Base-by-base conservation (phyloP, 2,888 invertebrate genomes). In the Tetramorium bicarinatum region DNA sequence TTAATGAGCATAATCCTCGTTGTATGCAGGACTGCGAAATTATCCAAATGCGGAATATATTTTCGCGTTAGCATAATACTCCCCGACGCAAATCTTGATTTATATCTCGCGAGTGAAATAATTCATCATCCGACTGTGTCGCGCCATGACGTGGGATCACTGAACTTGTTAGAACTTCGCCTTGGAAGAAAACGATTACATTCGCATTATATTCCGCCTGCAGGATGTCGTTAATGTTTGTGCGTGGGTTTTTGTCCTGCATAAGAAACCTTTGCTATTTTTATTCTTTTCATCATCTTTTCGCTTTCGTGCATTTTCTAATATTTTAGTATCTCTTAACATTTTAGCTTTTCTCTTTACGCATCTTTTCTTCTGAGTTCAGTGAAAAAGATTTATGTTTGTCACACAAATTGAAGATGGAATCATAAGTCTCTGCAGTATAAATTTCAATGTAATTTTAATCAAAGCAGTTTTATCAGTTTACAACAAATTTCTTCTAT, bases 161-260 rank as follows among this genome's bases (percentile, higher is more conserved):
- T 80, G 75, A 81, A 74, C 66, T 83, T 54, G 41, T 61, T 80
- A 64, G 75, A 56, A 49, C 79, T 72, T 80, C 18, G 47, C 72
- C 59, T 80, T 72, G 44, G 47, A 61, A 49, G 54, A 49, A 72
- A 80, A n/a, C 67, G 38, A 80, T 80, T 80, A 47, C 59, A 38
- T 72, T 72, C n/a, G 59, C 72, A 49, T 80, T 79, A 71, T 75
- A 52, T 49, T 80, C 59, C 38, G 25, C 49, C 59, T 71, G 59
- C 59, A 79, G 71, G 47, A 79, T 71, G 59, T 71, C 56, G 71
- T 71, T 71, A 71, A 15, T n/a, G 18, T 34, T 47, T 34, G 18
- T 25, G 72, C 47, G 59, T 71, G 21, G 47, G 47, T 11, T 77
- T 2, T n/a, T 54, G 15, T 76, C 49, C 2, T 41, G 67, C 71